Evolutionary conservation across 2,888 invertebrate species (phyloP), one percentile per base, ranked within the genome.

Genomic region (Odontocerum albicorne): DNA sequence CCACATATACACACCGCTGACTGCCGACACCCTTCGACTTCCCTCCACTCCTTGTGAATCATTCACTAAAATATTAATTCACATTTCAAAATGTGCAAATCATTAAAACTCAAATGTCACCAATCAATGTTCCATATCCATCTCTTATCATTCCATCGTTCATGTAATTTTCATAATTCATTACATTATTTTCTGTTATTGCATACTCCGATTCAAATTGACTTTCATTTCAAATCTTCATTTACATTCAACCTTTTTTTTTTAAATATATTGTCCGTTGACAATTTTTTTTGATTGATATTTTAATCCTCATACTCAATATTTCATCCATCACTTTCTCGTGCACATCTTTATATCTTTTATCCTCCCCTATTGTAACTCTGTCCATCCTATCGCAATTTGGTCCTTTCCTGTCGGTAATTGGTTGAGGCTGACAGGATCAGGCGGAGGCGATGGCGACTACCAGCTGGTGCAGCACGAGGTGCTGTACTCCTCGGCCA

Each of bases 391-490:
- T 12, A n/a, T 16, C 13, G n/a, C 10, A 31, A 3, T 31, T 31
- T 31, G 31, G 31, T 31, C 31, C 31, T n/a, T 31, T 12, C 12
- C 6, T 38, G 38, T 12, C 19, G 16, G 19, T n/a, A 19, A 6
- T 4, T 6, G 39, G 8, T 27, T 16, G 19, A 3, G 8, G 10
- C 13, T 4, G 2, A 20, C 43, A 61, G 61, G 61, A 47, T 87
- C 88, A 67, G 88, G 89, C 71, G 89, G 90, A 66, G 88, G 89
- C 68, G 97, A 98, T 80, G 97, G 97, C 62, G 97, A 98, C 81
- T 98, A 97, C 80, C 95, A 96, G 77, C 84, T 98, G 73, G 96
- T 97, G 64, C 96, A 98, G 75, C 97, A 98, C 77, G 97, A 98
- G 82, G 90, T 96, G 65, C 87, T 98, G 69, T 96, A 93, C 80